Conservation (phyloP, 2,888 invertebrate species). For the Hirtodrosophila trivittata region DNA sequence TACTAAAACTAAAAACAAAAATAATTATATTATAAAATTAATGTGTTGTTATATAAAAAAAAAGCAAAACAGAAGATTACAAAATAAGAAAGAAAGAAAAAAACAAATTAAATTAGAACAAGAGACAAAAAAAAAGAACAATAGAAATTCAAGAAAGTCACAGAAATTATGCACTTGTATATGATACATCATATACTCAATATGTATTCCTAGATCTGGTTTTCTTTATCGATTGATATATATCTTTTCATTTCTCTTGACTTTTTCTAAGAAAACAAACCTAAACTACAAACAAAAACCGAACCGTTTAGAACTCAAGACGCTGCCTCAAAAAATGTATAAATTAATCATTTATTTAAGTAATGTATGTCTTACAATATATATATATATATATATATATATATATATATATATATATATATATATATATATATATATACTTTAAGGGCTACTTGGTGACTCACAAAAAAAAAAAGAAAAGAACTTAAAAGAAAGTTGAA, state of each 20-base stretch:
- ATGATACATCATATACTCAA: too few species aligned
- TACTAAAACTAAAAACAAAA: not conserved
- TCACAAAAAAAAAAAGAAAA: constrained; percentile 12
- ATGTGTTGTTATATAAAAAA: constrained; percentile 3
- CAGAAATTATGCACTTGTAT: too few species aligned
- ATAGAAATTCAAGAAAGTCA: constrained; percentile 22
- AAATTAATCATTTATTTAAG: too few species aligned
- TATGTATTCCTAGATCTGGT: too few species aligned
- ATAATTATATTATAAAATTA: not conserved
- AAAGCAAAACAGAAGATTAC: not conserved
- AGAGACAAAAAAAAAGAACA: constrained; percentile 13
- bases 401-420: constrained; percentile 4
- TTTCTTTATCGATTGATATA: too few species aligned
- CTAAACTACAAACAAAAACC: too few species aligned
- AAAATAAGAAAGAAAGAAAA: constrained; percentile 10
- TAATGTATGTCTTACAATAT: too few species aligned
- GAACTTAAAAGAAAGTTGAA: constrained; percentile 1
- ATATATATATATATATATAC: constrained; percentile 25
- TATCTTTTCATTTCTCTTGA: too few species aligned
- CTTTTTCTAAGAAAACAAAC: too few species aligned
- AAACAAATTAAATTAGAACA: not conserved
- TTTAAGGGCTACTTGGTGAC: constrained; percentile 38
- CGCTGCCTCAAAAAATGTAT: too few species aligned
- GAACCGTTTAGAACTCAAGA: too few species aligned
- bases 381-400: constrained; percentile 8